Percentiles rank a stretch among this genome's conserved stretches.
phyloP scores from a whole-genome alignment of 2,888 invertebrate species.

The Asteroscopus sphinx region DNA sequence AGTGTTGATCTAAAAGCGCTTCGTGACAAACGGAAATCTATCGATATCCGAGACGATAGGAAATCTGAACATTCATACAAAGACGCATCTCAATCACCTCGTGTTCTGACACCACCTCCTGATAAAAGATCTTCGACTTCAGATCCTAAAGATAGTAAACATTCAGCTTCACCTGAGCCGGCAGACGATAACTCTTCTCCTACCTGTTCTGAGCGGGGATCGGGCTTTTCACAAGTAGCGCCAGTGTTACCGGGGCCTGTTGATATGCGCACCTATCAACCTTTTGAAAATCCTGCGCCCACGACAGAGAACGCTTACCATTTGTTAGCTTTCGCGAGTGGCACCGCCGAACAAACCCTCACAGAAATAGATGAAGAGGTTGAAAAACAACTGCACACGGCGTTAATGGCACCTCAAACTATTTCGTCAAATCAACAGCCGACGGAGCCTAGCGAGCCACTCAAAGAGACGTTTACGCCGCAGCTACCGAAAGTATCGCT shows the following conservation, averaged over 20 bases:
- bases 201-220: conserved; percentile 62
- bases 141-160: conserved; percentile 84
- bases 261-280: conserved; percentile 96
- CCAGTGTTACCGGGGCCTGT: conserved; percentile 96
- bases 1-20: conserved; percentile 94
- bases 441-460: conserved; percentile 63
- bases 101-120: conserved; percentile 87
- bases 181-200: conserved; percentile 63
- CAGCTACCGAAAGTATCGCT: conserved; percentile 92
- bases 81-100: conserved; percentile 90
- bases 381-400: conserved; percentile 93
- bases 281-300: conserved; percentile 89
- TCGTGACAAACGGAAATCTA: conserved; percentile 94
- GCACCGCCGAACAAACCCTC: conserved; percentile 92
- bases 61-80: conserved; percentile 89
- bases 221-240: conserved; percentile 89
- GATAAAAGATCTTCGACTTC: conserved; percentile 73
- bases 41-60: conserved; percentile 91
- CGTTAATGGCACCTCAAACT: conserved; percentile 88
- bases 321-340: conserved; percentile 92
- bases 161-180: conserved; percentile 82
- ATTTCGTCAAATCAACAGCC: conserved; percentile 65
- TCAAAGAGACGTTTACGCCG: conserved; percentile 69
- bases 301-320: conserved; percentile 91
- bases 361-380: conserved; percentile 94